Conservation (phyloP, 1,140 invertebrate species). For the Drosophila sp. region DNA sequence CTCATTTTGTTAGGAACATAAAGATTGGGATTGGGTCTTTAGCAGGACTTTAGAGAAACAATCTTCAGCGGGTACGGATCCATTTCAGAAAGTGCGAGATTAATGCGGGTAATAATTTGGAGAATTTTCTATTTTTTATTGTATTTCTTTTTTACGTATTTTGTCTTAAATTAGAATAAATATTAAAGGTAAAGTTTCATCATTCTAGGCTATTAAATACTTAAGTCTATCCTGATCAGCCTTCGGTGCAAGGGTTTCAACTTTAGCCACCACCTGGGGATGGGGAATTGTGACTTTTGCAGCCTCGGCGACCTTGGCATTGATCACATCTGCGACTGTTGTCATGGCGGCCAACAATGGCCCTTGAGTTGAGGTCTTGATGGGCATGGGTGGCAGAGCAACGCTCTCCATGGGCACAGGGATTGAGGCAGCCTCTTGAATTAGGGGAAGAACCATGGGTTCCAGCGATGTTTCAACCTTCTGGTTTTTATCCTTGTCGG, state of each 20-base stretch:
- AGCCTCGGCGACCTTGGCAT: conserved; percentile 10
- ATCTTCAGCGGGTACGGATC: too few species aligned
- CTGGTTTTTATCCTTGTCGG: conserved; percentile 28
- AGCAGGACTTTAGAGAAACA: too few species aligned
- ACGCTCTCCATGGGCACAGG: conserved; percentile 38
- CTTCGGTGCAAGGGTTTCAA: conserved; percentile 21
- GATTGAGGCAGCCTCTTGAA: conserved; percentile 7
- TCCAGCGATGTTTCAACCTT: conserved; percentile 17
- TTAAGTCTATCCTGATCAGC: conserved; percentile 54
- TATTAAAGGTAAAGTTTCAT: conserved; percentile 29
- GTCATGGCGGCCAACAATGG: conserved; percentile 33
- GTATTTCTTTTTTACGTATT: conserved; percentile 32
- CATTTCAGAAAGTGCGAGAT: too few species aligned
- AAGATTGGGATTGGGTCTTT: too few species aligned
- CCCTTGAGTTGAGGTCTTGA: conserved; percentile 36
- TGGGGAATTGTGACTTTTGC: neutral
- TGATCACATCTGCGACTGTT: conserved; percentile 6
- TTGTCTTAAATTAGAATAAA: conserved; percentile 57
- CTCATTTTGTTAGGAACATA: too few species aligned
- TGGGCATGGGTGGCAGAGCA: conserved; percentile 55
- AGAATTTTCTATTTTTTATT: neutral
- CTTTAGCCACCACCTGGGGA: neutral
- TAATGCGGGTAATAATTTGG: too few species aligned
- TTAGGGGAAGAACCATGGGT: conserved; percentile 6
- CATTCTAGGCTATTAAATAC: conserved; percentile 49